Evolutionary conservation across 1,140 invertebrate genomes (phyloP).

Genomic region (Chymomyza costata): DNA sequence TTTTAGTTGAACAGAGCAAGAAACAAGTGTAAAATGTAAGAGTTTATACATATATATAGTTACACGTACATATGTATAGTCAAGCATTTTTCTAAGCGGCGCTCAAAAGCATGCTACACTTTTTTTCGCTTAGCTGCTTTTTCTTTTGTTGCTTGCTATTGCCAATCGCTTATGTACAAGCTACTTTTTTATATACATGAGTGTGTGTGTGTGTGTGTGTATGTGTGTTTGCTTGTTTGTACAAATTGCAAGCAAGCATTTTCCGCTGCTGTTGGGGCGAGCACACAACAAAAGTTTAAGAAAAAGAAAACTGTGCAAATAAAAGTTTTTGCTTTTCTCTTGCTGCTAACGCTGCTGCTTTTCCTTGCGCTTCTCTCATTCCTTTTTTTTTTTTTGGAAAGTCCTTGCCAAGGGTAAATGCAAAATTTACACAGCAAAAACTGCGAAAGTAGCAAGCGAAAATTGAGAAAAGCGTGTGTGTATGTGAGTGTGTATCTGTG

Average conservation of each 20-base stretch:
- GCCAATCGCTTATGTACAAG: conserved; percentile 5
- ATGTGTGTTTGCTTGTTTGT: conserved; percentile 47
- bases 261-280: conserved; percentile 27
- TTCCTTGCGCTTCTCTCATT: conserved; percentile 15
- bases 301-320: conserved; percentile 73
- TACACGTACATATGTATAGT: no score
- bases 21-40: no score
- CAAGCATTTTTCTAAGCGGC: conserved; percentile 49
- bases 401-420: conserved; percentile 73
- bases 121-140: conserved; percentile 44
- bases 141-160: no score
- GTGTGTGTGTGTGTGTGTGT: conserved; percentile 6
- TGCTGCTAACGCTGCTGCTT: conserved; percentile 17
- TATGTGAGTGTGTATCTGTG: conserved; percentile 25
- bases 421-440: conserved; percentile 44
- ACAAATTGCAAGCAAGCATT: conserved; percentile 69
- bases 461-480: conserved; percentile 21
- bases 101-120: conserved; percentile 64
- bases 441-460: conserved; percentile 33
- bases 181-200: conserved; percentile 26
- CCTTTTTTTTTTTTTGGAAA: conserved; percentile 32
- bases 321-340: conserved; percentile 67
- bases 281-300: conserved; percentile 65
- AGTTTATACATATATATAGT: no score
- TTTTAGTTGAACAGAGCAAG: no score